Conservation (phyloP, 2,888 invertebrate species). For the Molanna angustata region DNA sequence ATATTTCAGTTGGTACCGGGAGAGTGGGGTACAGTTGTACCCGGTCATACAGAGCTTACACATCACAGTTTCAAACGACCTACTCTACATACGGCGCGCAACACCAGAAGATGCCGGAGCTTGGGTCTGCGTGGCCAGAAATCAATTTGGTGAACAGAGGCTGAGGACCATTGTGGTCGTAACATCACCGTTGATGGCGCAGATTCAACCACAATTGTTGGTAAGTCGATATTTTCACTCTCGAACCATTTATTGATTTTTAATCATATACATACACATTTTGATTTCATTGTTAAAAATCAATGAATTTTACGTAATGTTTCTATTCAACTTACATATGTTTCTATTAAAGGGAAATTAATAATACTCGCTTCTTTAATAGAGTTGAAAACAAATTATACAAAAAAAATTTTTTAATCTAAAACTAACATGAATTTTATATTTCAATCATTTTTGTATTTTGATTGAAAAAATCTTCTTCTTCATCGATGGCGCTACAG, state of each 20-base stretch:
- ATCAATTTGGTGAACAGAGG: slow-evolving; percentile 69
- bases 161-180: slow-evolving; percentile 63
- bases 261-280: not conserved
- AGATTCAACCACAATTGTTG: slow-evolving; percentile 62
- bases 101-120: slow-evolving; percentile 65
- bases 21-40: slow-evolving; percentile 58
- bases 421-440: too few species aligned
- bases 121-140: slow-evolving; percentile 73
- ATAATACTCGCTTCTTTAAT: too few species aligned
- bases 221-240: slow-evolving; percentile 39
- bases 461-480: too few species aligned
- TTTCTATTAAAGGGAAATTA: too few species aligned
- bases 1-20: slow-evolving; percentile 63
- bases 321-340: too few species aligned
- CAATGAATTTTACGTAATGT: not conserved
- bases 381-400: too few species aligned
- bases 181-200: slow-evolving; percentile 61
- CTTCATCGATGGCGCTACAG: too few species aligned
- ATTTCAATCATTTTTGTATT: too few species aligned
- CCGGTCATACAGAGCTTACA: slow-evolving; percentile 60
- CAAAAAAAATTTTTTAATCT: too few species aligned
- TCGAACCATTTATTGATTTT: not conserved
- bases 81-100: slow-evolving; percentile 65
- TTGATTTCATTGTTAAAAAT: not conserved
- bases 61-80: slow-evolving; percentile 62